Evolutionary conservation across 2,113 vertebrate genomes (phyloP), one percentile per base, ranked within the genome.

Genomic region (Riparia riparia): DNA sequence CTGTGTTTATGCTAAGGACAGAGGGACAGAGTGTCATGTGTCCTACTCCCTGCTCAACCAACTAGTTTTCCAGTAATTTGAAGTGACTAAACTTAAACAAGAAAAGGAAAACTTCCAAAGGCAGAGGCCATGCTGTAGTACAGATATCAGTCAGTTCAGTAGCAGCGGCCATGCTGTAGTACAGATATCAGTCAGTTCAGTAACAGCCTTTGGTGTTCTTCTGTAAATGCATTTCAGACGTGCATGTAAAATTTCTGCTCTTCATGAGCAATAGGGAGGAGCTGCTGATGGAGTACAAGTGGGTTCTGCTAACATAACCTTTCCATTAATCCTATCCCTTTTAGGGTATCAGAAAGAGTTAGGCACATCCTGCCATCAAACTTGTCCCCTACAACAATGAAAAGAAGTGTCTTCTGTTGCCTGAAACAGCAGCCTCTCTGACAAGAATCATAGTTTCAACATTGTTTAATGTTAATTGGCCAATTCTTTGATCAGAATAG

Each of bases 251-350:
- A 37, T 57, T 88, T 95, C 53, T 81, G 15, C 65, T 68, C 20
- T 95, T 70, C n/a, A 44, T 80, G 50, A 82, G 44, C 60, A 92
- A 65, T 20, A 77, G 56, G 78, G 41, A 82, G 95, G 77, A 97
- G 32, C 29, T n/a, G 57, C 71, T 79, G 80, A 66, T 79, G 47
- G 86, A 83, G 92, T 80, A 64, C 44, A 72, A 29, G 26, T n/a
- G 42, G 31, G 14, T 88, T 77, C 77, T 96, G 94, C 83, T 91
- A 81, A 73, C 86, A 84, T 69, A 78, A 31, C 77, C 84, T 84
- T 96, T 96, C 37, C 39, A 45, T 84, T 32, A 69, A 95, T 95
- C n/a, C 8, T 76, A 10, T 50, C 91, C 12, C 58, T 93, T 89
- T 58, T 47, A 76, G 45, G 47, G 39, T 65, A 87, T 89, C 95